A percentile compares a stretch with the other conserved stretches of the same genome.
phyloP scores from a whole-genome alignment of 1,140 invertebrate species.

The Drosophila watanabei region DNA sequence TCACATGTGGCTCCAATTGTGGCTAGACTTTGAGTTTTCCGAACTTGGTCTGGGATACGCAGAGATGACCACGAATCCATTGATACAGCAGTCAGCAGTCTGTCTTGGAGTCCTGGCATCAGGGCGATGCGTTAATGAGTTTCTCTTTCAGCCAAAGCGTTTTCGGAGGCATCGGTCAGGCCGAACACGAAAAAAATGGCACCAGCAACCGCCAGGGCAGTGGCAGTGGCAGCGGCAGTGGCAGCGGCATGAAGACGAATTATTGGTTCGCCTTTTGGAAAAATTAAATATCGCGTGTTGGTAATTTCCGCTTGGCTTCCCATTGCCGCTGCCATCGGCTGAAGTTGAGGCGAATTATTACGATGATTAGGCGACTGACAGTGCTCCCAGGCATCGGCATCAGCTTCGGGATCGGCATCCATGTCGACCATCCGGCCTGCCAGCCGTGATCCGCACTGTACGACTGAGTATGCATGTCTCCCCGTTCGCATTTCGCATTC shows the following conservation, averaged over 20 bases:
- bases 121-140: conserved; percentile 46
- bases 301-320: conserved; percentile 82
- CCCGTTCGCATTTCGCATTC: conserved; percentile 20
- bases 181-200: conserved; percentile 39
- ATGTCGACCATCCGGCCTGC: conserved; percentile 76
- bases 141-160: conserved; percentile 33
- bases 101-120: conserved; percentile 27
- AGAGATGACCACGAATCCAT: background rate
- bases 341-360: conserved; percentile 83
- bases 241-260: conserved; percentile 69
- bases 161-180: conserved; percentile 31
- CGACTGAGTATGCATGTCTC: conserved; percentile 52
- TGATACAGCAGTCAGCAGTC: conserved; percentile 22
- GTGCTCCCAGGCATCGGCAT: conserved; percentile 74
- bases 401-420: conserved; percentile 68
- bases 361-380: conserved; percentile 82
- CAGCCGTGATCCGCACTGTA: conserved; percentile 46
- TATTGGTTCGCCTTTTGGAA: conserved; percentile 81
- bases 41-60: background rate
- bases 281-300: conserved; percentile 84
- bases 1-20: background rate
- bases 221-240: conserved; percentile 20
- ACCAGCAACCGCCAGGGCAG: conserved; percentile 17
- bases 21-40: background rate
- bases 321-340: conserved; percentile 77